These are phyloP conservation scores for Leucopternis melanops DNA, from an alignment of 2,113 vertebrate genomes.

Conservation along the genomic window DNA sequence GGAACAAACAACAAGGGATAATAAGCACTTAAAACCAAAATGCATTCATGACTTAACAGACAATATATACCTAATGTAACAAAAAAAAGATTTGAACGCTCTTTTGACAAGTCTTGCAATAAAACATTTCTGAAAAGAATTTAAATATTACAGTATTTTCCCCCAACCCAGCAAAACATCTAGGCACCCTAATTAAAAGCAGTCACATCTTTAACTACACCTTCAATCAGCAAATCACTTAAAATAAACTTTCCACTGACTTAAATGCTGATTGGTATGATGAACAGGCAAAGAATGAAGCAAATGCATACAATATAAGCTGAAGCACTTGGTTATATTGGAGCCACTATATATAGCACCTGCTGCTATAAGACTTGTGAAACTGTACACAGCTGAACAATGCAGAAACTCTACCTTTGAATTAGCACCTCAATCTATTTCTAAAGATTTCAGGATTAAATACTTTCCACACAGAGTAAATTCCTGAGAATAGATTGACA, in stretches of 20 bases:
- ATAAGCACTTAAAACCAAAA: not conserved
- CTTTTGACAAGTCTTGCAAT: not conserved
- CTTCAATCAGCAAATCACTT: not conserved
- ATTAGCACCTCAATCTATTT: not conserved
- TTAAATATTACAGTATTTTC: not conserved
- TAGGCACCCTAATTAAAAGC: not conserved
- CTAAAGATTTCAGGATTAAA: not conserved
- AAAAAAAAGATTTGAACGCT: not conserved
- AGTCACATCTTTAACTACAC: not conserved
- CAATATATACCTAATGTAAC: not conserved
- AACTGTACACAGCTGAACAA: not conserved
- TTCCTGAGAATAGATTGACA: not conserved
- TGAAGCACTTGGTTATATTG: not conserved
- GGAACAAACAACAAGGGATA: not conserved
- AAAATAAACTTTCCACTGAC: not conserved
- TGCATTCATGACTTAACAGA: not conserved
- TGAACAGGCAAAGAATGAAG: not conserved
- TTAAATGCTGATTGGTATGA: not conserved
- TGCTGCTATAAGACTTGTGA: not conserved
- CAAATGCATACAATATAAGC: not conserved
- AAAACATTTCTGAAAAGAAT: not conserved
- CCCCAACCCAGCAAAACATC: not conserved
- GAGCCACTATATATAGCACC: not conserved
- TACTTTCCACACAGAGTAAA: not conserved
- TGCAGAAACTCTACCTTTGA: not conserved